Evolutionary conservation across 2,113 vertebrate species (phyloP).

Genomic region (Hyla sarda): DNA sequence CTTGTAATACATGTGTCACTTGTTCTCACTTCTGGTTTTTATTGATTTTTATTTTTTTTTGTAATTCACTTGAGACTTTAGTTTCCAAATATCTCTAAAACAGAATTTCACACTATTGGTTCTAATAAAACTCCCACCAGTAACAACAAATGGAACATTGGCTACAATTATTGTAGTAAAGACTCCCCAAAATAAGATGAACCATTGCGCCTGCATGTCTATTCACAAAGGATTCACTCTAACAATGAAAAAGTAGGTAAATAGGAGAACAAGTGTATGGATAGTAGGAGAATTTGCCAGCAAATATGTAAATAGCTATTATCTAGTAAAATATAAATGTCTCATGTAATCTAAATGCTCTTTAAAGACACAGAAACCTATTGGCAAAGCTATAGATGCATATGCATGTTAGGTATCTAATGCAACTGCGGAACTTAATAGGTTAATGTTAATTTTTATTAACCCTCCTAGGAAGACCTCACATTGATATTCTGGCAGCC

Average conservation of each 20-base stretch:
- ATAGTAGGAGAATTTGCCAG: background rate
- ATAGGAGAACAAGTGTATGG: background rate
- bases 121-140: constrained; percentile 7
- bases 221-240: background rate
- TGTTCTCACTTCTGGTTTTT: constrained; percentile 23
- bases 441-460: constrained; percentile 41
- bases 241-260: background rate
- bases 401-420: background rate
- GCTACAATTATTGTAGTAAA: background rate
- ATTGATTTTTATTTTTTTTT: constrained; percentile 54
- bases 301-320: background rate
- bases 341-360: too few relatives aligned
- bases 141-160: background rate
- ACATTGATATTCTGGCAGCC: constrained; percentile 45
- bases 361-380: background rate
- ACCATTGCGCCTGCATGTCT: background rate
- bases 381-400: background rate
- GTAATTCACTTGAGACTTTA: constrained; percentile 25
- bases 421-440: background rate
- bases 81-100: background rate
- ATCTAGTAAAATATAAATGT: background rate
- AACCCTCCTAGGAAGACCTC: constrained; percentile 34
- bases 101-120: constrained; percentile 19
- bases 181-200: background rate
- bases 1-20: constrained; percentile 17